Evolutionary conservation across 1,140 invertebrate genomes (phyloP).

Genomic region (Philaenus spumarius): DNA sequence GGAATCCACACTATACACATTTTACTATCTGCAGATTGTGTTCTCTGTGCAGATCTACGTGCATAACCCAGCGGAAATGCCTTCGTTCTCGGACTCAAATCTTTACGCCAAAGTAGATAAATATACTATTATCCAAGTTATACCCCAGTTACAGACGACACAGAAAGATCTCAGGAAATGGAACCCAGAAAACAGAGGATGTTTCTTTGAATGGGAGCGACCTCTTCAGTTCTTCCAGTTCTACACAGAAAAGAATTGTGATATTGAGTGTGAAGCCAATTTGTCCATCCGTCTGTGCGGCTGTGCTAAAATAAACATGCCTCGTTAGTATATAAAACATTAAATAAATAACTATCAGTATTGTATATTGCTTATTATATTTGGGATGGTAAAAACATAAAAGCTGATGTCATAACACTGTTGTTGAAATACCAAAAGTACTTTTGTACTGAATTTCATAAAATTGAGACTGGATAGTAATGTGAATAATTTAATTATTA

Average conservation of each 20-base stretch:
- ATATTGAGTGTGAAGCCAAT: constrained; percentile 38
- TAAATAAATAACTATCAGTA: too few relatives aligned
- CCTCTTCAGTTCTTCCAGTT: constrained; percentile 50
- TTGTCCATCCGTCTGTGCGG: constrained; percentile 48
- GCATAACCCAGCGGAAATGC: constrained; percentile 20
- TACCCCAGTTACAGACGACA: constrained; percentile 4
- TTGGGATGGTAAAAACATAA: too few relatives aligned
- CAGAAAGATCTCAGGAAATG: constrained; percentile 8
- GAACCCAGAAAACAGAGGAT: constrained; percentile 30
- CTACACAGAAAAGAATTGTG: constrained; percentile 38
- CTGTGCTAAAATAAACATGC: constrained; percentile 48
- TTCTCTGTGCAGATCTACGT: constrained; percentile 19
- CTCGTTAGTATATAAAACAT: constrained; percentile 10
- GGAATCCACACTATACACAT: too few relatives aligned
- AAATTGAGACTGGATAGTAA: too few relatives aligned
- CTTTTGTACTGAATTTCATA: too few relatives aligned
- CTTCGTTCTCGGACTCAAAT: not conserved
- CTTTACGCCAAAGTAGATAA: constrained; percentile 6
- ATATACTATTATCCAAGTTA: constrained; percentile 3
- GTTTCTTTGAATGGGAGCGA: constrained; percentile 53
- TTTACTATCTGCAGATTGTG: too few relatives aligned
- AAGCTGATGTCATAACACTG: too few relatives aligned
- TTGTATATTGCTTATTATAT: too few relatives aligned
- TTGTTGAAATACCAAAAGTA: too few relatives aligned
- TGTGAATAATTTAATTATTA: too few relatives aligned